These are phyloP conservation scores for Ceyx melanurus DNA, from an alignment of 2,113 vertebrate species.

Conservation along the genomic window DNA sequence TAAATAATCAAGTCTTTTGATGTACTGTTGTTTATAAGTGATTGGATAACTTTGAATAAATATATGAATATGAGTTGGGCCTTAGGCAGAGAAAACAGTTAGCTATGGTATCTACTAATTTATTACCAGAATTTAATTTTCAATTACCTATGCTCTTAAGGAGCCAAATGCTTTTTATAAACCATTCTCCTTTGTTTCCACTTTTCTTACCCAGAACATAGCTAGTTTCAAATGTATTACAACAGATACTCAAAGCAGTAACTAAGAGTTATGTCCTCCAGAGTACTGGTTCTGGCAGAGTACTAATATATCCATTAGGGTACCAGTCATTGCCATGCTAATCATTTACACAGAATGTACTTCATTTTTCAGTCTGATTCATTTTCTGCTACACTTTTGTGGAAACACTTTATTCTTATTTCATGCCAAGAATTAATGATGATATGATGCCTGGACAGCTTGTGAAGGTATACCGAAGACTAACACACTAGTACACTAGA, in stretches of 20 bases:
- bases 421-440: background rate
- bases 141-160: conserved; percentile 1
- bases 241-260: conserved; percentile 7
- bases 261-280: background rate
- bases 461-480: background rate
- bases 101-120: background rate
- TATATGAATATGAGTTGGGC: background rate
- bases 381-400: background rate
- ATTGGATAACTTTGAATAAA: conserved; percentile 20
- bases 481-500: background rate
- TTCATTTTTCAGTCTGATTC: background rate
- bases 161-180: background rate
- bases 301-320: background rate
- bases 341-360: background rate
- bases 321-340: background rate
- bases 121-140: conserved; percentile 15
- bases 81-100: background rate
- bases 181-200: background rate
- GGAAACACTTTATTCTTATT: background rate
- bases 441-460: background rate
- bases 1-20: conserved; percentile 42
- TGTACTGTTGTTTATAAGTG: conserved; percentile 25
- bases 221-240: background rate
- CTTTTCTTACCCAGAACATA: background rate
- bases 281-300: background rate